phyloP scores from a whole-genome alignment of 2,797 vertebrate species.

The Carapus acus region DNA sequence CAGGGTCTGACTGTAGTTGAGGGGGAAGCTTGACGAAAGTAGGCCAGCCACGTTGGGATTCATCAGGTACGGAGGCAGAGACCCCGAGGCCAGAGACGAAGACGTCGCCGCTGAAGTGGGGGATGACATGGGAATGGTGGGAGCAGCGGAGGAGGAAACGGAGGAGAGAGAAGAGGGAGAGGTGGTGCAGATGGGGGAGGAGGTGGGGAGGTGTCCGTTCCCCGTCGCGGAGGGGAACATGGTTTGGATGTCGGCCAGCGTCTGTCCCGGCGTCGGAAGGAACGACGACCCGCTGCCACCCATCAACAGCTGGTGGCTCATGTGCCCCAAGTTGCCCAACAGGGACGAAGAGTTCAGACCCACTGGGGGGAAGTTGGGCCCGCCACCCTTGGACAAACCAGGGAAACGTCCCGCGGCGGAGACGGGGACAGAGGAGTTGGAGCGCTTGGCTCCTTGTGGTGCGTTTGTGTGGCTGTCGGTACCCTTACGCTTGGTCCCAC shows the following conservation, averaged over 20 bases:
- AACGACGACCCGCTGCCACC: conserved; percentile 82
- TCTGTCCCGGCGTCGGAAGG: conserved; percentile 84
- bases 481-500: conserved; percentile 83
- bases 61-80: conserved; percentile 86
- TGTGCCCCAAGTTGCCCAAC: conserved; percentile 81
- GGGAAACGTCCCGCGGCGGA: conserved; percentile 71
- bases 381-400: conserved; percentile 77
- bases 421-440: no score
- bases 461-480: conserved; percentile 72
- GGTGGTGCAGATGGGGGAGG: conserved; percentile 80
- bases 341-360: conserved; percentile 80
- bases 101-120: conserved; percentile 75
- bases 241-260: conserved; percentile 84
- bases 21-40: conserved; percentile 81
- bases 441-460: conserved; percentile 76
- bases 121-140: conserved; percentile 78
- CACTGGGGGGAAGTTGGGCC: conserved; percentile 81
- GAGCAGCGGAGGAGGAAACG: conserved; percentile 66
- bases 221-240: conserved; percentile 84
- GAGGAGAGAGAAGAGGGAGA: conserved; percentile 68
- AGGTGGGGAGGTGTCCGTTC: conserved; percentile 73
- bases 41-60: conserved; percentile 86
- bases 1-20: conserved; percentile 87
- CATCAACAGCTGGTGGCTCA: conserved; percentile 85
- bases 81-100: conserved; percentile 80